These are phyloP conservation scores for Trypoxylon attenuatum DNA, from an alignment of 2,888 invertebrate species.

Conservation along the genomic window DNA sequence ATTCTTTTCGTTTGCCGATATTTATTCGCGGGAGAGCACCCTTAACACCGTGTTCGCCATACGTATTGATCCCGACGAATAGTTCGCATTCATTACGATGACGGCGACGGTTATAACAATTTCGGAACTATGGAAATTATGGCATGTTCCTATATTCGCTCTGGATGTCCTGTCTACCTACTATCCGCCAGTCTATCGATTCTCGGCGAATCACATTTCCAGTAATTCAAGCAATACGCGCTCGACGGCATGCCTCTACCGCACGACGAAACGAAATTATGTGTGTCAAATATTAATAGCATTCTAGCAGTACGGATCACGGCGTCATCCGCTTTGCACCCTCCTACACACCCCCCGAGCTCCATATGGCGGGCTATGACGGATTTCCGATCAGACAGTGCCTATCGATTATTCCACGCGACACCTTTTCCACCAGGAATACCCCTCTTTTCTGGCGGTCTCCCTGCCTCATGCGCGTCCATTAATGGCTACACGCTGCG, in stretches of 20 bases:
- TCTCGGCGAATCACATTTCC: conserved; percentile 61
- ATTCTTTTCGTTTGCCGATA: no score
- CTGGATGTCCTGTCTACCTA: conserved; percentile 22
- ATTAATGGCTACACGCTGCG: conserved; percentile 15
- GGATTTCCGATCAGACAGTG: conserved; percentile 46
- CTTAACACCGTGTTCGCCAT: neutral
- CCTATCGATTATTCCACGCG: conserved; percentile 38
- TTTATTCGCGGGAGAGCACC: no score
- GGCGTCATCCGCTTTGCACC: neutral
- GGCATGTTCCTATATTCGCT: conserved; percentile 35
- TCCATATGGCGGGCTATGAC: conserved; percentile 23
- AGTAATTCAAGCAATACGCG: conserved; percentile 60
- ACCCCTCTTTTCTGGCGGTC: neutral
- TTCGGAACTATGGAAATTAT: conserved; percentile 48
- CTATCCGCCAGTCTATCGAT: conserved; percentile 55
- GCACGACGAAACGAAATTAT: conserved; percentile 64
- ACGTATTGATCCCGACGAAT: neutral
- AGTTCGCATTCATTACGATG: conserved; percentile 23
- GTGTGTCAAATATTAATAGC: conserved; percentile 61
- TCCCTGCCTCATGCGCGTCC: neutral
- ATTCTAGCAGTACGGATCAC: conserved; percentile 37
- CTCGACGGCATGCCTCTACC: conserved; percentile 57
- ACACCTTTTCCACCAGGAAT: conserved; percentile 32
- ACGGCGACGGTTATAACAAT: conserved; percentile 27
- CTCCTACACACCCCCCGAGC: no score